Base-by-base conservation (phyloP, 2,797 vertebrate species). In the Rhinogobio ventralis region DNA sequence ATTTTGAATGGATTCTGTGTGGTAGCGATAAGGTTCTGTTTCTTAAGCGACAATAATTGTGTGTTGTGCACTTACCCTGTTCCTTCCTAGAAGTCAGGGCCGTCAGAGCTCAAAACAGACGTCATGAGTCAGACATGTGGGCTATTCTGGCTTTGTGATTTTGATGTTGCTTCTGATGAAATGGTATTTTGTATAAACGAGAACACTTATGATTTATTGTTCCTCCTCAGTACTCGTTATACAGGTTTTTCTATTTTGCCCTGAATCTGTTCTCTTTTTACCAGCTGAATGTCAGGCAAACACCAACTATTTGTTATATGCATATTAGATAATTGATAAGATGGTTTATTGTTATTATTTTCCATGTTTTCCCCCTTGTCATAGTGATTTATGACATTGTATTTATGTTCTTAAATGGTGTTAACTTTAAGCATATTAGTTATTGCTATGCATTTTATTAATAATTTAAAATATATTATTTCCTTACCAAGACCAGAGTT, bases 1-100 rank as follows among this genome's bases (percentile, higher is more conserved):
- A 36, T 62, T 46, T 73, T 1, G 13, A 62, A 46, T n/a, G 11
- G 68, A 9, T 66, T 75, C 57, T 82, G 57, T 66, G 57, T 5
- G 57, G 28, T 39, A 66, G 71, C 15, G 81, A 82, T 82, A 82
- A 75, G 71, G 57, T 51, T 62, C 42, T 74, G 71, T 30, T 74
- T 28, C 20, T 62, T 74, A 25, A 74, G 1, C 1, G 3, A 60
- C 57, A 73, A 49, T 36, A 25, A 25, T 73, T 62, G 23, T 13
- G 23, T 64, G 5, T 20, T 79, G 42, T 39, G 69, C 36, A 51
- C 57, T 23, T 36, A 45, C 57, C 81, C 45, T 36, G 20, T 74
- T 74, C 30, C 81, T 74, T 82, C 81, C 81, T 74, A 5, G 13
- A 9, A 30, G 42, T 79, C 57, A 20, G 17, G n/a, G 17, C 57